Percentiles rank a stretch among this genome's conserved stretches.
These are phyloP conservation scores for Epinephelus fuscoguttatus DNA, from an alignment of 2,113 vertebrate genomes.

Conservation along the genomic window DNA sequence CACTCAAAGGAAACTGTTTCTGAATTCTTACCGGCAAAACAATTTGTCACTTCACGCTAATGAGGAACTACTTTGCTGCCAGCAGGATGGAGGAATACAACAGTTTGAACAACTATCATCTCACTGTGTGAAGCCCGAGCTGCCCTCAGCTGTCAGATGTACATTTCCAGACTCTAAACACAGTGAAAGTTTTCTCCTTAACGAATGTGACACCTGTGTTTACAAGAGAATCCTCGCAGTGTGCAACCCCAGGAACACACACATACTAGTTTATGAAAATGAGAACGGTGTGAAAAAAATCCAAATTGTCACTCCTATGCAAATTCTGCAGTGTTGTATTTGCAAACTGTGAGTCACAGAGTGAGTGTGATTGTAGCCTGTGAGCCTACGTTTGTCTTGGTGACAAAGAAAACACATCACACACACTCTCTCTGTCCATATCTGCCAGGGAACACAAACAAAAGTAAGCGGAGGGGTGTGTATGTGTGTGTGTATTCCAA, in stretches of 20 bases:
- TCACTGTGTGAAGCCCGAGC: neutral
- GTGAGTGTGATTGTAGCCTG: neutral
- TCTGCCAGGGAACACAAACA: constrained; percentile 24
- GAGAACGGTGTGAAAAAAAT: neutral
- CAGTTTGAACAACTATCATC: neutral
- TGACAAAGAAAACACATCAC: constrained; percentile 38
- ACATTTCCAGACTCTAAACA: constrained; percentile 1
- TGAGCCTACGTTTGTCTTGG: constrained; percentile 22
- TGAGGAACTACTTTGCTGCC: constrained; percentile 8
- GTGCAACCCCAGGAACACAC: neutral
- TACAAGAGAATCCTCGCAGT: neutral
- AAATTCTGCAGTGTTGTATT: constrained; percentile 29
- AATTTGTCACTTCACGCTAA: neutral
- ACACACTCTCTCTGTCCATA: neutral
- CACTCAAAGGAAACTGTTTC: neutral
- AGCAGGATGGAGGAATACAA: neutral
- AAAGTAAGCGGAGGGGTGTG: neutral
- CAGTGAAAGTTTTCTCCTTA: neutral
- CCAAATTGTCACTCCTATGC: neutral
- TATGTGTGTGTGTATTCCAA: constrained; percentile 13
- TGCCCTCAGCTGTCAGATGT: neutral
- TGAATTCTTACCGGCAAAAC: neutral
- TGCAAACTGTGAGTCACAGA: constrained; percentile 13
- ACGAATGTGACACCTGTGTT: constrained; percentile 1
- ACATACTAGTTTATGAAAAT: constrained; percentile 29